Percentiles rank a stretch among this genome's conserved stretches.
phyloP scores from a whole-genome alignment of 2,113 vertebrate genomes.

The Nestor notabilis region DNA sequence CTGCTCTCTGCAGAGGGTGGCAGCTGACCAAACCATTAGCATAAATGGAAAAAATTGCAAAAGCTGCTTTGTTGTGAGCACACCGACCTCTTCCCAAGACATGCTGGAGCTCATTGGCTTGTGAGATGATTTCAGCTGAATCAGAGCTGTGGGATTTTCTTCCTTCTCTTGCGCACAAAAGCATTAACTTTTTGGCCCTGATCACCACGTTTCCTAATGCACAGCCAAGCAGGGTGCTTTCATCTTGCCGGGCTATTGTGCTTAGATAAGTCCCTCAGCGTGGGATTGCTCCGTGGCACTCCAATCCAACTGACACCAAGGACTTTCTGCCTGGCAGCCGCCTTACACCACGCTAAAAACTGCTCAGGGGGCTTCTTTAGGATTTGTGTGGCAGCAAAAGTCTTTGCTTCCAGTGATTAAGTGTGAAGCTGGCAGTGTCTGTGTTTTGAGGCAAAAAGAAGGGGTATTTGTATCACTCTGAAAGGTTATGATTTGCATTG shows the following conservation, averaged over 20 bases:
- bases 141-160: not conserved
- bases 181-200: not conserved
- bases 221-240: not conserved
- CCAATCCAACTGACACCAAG: not conserved
- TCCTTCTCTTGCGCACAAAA: not conserved
- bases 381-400: not conserved
- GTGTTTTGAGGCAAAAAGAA: not conserved
- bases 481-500: not conserved
- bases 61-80: not conserved
- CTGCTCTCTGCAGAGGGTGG: not conserved
- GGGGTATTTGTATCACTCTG: not conserved
- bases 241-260: not conserved
- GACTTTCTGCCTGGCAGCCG: not conserved
- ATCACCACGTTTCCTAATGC: not conserved
- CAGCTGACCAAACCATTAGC: not conserved
- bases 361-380: not conserved
- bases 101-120: not conserved
- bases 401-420: not conserved
- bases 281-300: not conserved
- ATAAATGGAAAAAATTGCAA: not conserved
- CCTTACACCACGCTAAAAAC: not conserved
- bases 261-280: not conserved
- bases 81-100: not conserved
- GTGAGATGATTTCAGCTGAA: not conserved
- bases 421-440: not conserved